A percentile compares a stretch with the other conserved stretches of the same genome.
Evolutionary conservation across 2,888 invertebrate genomes (phyloP).

Genomic region (Chloromyia formosa): DNA sequence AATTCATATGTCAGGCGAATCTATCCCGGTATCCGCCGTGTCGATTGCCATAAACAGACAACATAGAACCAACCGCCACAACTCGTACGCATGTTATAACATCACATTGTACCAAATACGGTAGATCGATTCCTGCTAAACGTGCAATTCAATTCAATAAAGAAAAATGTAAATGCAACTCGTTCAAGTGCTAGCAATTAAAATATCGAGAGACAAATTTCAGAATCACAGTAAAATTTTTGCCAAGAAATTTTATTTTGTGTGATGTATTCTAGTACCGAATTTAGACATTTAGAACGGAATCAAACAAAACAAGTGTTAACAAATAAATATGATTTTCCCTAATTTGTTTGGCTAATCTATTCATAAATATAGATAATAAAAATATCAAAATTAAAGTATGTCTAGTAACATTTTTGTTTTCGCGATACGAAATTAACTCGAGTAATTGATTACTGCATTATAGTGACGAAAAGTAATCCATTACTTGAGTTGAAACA

Average conservation of each 20-base stretch:
- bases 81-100: neutral
- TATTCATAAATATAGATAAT: neutral
- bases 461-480: neutral
- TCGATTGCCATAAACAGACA: constrained; percentile 27
- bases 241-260: constrained; percentile 34
- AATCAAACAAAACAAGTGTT: too few species aligned
- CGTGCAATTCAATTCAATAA: too few species aligned
- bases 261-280: constrained; percentile 40
- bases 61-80: constrained; percentile 4
- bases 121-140: too few species aligned
- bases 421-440: too few species aligned
- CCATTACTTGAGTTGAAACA: constrained; percentile 14
- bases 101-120: too few species aligned
- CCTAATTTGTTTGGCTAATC: too few species aligned
- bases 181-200: neutral
- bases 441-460: too few species aligned
- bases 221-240: constrained; percentile 36
- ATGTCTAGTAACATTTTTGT: too few species aligned
- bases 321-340: neutral
- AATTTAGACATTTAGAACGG: constrained; percentile 14
- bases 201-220: constrained; percentile 22
- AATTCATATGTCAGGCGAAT: neutral
- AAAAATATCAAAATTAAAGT: too few species aligned
- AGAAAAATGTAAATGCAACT: too few species aligned
- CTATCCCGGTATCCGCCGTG: neutral